Base-by-base conservation (phyloP, 2,797 vertebrate genomes). In the Xenops minutus region DNA sequence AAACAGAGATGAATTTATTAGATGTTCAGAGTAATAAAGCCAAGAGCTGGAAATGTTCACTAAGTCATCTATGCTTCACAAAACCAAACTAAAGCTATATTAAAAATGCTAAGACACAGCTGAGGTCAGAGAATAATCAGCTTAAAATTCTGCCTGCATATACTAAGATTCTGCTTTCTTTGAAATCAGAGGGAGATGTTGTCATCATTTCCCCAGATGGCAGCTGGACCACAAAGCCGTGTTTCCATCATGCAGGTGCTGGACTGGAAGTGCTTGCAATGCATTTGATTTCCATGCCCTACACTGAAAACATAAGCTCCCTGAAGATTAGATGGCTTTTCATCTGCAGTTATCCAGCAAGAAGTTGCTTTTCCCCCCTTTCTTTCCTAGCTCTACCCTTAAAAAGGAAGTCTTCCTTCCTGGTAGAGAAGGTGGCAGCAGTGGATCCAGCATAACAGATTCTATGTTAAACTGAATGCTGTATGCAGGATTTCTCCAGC, bases 61-160 rank as follows among this genome's bases (percentile, higher is more conserved):
- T 58, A 64, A 41, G 48, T 91, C 51, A 58, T 78, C 64, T 85
- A 76, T 52, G 41, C 51, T 68, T 46, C 23, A 14, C 29, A 69
- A 68, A 85, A 55, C 32, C 54, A 56, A 95, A 78, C 39, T 3
- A 6, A 84, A 93, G 46, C 34, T 49, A 2, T 59, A 93, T 92
- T 92, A 91, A 94, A 92, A 93, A 76, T 64, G 48, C 76, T 78
- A 84, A 92, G 73, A 49, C 62, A 94, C 73, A 88, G 44, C 69
- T 86, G 91, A 91, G 69, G 55, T 71, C 69, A 36, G 63, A 68
- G 49, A 84, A 63, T 92, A 93, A 96, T 78, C 92, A 86, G 91
- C 62, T 96, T 96, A 91, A 94, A 92, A 92, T 68, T 39, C 85
- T 88, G 82, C 64, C 58, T 64, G 51, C 51, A 15, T 61, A 36